Evolutionary conservation across 2,113 vertebrate genomes (phyloP), one percentile per base, ranked within the genome.

Genomic region (Gallinago jamesoni): DNA sequence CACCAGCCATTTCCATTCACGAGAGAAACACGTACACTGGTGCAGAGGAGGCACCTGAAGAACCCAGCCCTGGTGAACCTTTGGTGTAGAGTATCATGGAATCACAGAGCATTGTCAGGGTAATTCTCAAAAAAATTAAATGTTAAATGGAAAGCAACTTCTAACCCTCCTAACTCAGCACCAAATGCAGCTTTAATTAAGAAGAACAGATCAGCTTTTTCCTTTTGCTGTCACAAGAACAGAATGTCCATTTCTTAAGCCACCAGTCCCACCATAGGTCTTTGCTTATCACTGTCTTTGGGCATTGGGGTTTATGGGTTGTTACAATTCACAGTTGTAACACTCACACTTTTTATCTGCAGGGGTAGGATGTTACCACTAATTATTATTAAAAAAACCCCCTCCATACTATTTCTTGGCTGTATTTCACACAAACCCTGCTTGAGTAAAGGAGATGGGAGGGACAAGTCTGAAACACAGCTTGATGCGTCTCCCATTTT

Each of bases 1-100:
- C 86, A 84, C 53, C 77, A 87, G 47, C 48, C 75, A 72, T 80
- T 78, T 87, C 86, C 75, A 90, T 93, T 96, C 55, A 93, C 92
- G 95, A 93, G 74, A 92, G 64, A 76, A 52, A 63, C 76, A 77
- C 52, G 27, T 23, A 27, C 75, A 20, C 33, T 47, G 91, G 67
- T 64, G 35, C 43, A 84, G 67, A 83, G 64, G n/a, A 93, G 33
- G 70, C 56, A 81, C 28, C 90, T 76, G 45, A 48, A 92, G 75
- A 87, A 89, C 62, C 28, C 18, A 35, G 50, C n/a, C 60, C 66
- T 75, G 55, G 83, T 35, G 9, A 50, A 83, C 77, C 25, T 70
- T 74, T 11, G 5, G 47, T 83, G 63, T 64, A 41, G 59, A 37
- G 16, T 87, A 95, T 64, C 47, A 84, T 23, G 22, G 21, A 48